Evolutionary conservation across 2,113 vertebrate species (phyloP), one percentile per base, ranked within the genome.

Genomic region (Aythya baeri): DNA sequence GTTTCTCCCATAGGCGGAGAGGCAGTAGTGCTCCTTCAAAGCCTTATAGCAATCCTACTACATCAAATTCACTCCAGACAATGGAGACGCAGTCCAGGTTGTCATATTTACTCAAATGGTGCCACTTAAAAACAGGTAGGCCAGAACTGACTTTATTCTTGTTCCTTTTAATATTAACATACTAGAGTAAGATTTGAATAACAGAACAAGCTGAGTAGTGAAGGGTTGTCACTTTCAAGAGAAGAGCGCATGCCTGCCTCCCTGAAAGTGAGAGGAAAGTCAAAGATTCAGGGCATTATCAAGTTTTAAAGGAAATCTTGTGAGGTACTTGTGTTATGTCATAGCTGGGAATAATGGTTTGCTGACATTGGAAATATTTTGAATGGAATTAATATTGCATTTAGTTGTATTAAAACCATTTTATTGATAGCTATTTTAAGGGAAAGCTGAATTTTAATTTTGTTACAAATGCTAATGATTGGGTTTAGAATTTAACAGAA

Each of bases 291-390:
- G 38, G 49, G 14, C 27, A 9, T 54, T 67, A 59, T 44, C 65
- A 65, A 66, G 58, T 58, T 34, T 54, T 73, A 84, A 26, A 49
- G 13, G 31, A 50, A 73, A 16, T 50, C 52, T 82, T 71, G 4
- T 36, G 36, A 61, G 26, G 62, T 71, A 17, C 75, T 26, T 36
- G 3, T 83, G 4, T 86, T 34, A 6, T 44, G 6, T 38, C 44
- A 17, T 38, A 90, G 16, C 31, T 86, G n/a, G 18, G 1, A 75
- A 63, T 63, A 72, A 86, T 43, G 25, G 11, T 65, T 82, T 38
- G 17, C 65, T 95, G 18, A 52, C 52, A 80, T 46, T 61, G 25
- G 55, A 15, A 86, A 31, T 83, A 54, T 83, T 97, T 96, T 89
- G 16, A 81, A 38, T 50, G 41, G 38, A 50, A 90, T 70, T 71